phyloP scores from a whole-genome alignment of 2,888 invertebrate genomes.

The Epinotia ramella region DNA sequence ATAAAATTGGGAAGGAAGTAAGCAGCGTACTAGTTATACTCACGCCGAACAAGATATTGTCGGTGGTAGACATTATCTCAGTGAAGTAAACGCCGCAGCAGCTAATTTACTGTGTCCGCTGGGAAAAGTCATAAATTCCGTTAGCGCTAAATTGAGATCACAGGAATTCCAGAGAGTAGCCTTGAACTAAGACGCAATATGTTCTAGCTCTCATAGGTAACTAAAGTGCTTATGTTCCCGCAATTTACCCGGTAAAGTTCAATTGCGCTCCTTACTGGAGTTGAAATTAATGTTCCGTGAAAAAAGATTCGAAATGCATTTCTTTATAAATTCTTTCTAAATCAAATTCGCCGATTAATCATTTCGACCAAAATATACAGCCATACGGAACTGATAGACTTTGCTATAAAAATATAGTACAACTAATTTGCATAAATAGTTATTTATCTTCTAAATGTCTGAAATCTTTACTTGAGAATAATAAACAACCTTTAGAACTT shows the following conservation, averaged over 20 bases:
- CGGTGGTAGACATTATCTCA: background rate
- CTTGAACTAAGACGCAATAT: constrained; percentile 52
- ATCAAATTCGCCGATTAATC: no score
- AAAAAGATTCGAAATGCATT: background rate
- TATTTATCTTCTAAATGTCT: background rate
- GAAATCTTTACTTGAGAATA: background rate
- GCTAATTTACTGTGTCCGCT: constrained; percentile 27
- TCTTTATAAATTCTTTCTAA: no score
- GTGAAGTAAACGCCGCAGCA: background rate
- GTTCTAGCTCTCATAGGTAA: constrained; percentile 11
- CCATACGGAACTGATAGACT: background rate
- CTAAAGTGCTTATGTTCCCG: background rate
- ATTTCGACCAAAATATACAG: no score
- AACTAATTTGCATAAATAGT: background rate
- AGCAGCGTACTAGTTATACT: background rate
- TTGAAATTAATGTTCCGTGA: background rate
- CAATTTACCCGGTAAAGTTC: background rate
- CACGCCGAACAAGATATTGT: background rate
- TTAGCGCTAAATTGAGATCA: constrained; percentile 57
- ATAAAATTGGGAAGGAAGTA: background rate
- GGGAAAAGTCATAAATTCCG: constrained; percentile 51
- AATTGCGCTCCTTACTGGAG: background rate
- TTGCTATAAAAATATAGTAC: background rate
- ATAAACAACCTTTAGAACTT: constrained; percentile 48
- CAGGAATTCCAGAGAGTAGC: constrained; percentile 55